Evolutionary conservation across 2,888 invertebrate species (phyloP).

Genomic region (Conus canariensis): DNA sequence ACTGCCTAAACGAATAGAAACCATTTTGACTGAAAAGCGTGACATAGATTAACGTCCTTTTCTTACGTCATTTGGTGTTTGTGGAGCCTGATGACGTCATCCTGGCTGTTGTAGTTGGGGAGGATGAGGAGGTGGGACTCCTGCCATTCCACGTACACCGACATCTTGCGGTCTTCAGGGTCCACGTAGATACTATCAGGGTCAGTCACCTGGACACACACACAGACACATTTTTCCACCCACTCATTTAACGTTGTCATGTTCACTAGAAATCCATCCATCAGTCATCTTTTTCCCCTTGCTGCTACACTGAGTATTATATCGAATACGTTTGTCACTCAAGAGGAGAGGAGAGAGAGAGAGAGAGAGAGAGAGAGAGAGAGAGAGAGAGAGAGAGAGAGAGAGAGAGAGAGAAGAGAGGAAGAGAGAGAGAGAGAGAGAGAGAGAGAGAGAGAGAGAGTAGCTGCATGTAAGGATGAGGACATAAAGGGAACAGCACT

Average conservation of each 20-base stretch:
- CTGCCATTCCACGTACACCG: conserved; percentile 90
- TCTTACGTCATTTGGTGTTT: conserved; percentile 90
- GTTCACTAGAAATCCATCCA: too few species aligned
- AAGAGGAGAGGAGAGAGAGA: neutral
- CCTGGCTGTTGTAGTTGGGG: conserved; percentile 90
- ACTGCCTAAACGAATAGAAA: too few species aligned
- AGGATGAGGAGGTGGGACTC: conserved; percentile 89
- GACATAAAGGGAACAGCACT: too few species aligned
- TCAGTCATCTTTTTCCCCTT: too few species aligned
- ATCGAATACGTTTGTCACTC: neutral
- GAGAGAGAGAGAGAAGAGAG: neutral
- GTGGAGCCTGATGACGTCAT: conserved; percentile 87
- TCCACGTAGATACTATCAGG: conserved; percentile 86
- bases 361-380: neutral
- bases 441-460: neutral
- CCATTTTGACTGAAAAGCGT: too few species aligned
- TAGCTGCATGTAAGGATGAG: neutral
- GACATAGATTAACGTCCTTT: too few species aligned
- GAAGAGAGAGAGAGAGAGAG: conserved; percentile 12
- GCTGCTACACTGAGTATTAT: too few species aligned
- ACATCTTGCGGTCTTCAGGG: conserved; percentile 85
- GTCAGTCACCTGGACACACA: conserved; percentile 78
- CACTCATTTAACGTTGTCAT: neutral
- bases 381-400: too few species aligned
- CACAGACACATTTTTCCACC: neutral